Percentiles rank a stretch among this genome's conserved stretches.
Conservation (phyloP, 1,140 invertebrate genomes). For the Drosophila ohnishii region DNA sequence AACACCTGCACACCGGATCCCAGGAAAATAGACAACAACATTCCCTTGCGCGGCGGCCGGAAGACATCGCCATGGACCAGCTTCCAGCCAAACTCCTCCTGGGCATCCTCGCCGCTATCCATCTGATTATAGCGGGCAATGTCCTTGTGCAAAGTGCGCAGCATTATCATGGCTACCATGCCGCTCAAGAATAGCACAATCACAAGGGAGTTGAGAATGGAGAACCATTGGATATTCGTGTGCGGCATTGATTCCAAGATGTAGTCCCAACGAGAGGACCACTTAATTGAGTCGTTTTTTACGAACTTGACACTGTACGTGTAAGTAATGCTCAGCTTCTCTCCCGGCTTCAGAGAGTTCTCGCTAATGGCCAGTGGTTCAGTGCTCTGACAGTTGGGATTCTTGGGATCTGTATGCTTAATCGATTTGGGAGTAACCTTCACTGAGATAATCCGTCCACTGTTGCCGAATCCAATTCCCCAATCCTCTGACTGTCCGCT, state of each 20-base stretch:
- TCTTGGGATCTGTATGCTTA: conserved; percentile 85
- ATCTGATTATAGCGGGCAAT: conserved; percentile 99
- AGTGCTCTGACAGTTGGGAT: conserved; percentile 85
- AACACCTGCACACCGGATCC: conserved; percentile 97
- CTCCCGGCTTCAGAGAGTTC: conserved; percentile 83
- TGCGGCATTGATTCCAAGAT: conserved; percentile 99
- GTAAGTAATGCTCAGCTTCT: conserved; percentile 90
- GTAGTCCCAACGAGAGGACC: conserved; percentile 99
- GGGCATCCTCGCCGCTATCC: conserved; percentile 97
- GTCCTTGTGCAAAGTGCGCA: conserved; percentile 98
- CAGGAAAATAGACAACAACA: conserved; percentile 96
- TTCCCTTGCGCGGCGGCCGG: conserved; percentile 97
- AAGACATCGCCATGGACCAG: conserved; percentile 98
- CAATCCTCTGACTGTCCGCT: conserved; percentile 93
- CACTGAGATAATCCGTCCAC: conserved; percentile 94
- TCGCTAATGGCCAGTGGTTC: conserved; percentile 88
- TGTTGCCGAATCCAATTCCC: conserved; percentile 90
- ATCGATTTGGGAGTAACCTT: conserved; percentile 92
- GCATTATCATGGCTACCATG: conserved; percentile 99
- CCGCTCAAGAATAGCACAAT: conserved; percentile 96
- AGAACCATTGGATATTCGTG: conserved; percentile 99
- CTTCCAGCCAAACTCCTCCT: conserved; percentile 99
- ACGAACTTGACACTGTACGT: conserved; percentile 94
- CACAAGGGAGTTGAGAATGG: conserved; percentile 94
- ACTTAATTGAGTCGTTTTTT: conserved; percentile 94